Base-by-base conservation (phyloP, 1,140 invertebrate species). In the Camponotus pennsylvanicus region DNA sequence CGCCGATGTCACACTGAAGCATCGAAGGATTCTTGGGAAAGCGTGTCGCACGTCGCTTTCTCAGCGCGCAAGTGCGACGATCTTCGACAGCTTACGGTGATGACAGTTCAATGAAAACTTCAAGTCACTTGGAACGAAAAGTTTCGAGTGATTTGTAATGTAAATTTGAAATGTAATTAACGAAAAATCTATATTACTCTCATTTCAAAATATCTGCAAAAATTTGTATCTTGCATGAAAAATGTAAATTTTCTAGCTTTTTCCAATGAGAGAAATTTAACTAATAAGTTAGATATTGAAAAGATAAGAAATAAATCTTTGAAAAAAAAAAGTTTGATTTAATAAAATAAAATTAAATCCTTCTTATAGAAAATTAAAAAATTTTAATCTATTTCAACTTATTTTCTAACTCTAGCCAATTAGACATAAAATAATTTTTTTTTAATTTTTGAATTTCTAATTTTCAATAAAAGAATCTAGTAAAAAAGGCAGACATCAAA, bases 61-160 rank as follows among this genome's bases (percentile, higher is more conserved):
- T 52, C 57, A 75, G 57, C 79, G 79, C 79, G 79, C 79, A 83
- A 83, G 79, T 83, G 79, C 79, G 79, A 40, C 42, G 37, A 63
- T 83, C 79, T 75, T 83, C 69, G 79, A 75, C 55, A 49, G 40
- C 11, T 32, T 45, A 18, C 59, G 21, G 7, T 49, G 49, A 27
- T 45, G 40, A 83, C 27, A 13, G 6, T 32, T 83, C 55, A 59
- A 42, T n/a, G 40, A 59, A 21, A 57, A 57, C 40, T 61, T 75
- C 13, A 5, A 55, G 27, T 73, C 11, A 73, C 70, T 64, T 64
- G 13, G 61, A 11, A 37, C 21, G 27, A 61, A 73, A 64, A 78
- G 18, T 64, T 66, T 63, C 75, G 15, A 63, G 45, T 34, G 15
- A 64, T 34, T 34, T 13, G 27, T 27, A 27, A 27, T 27, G 27